Evolutionary conservation across 2,113 vertebrate species (phyloP).

Genomic region (Pundamilia nyererei): DNA sequence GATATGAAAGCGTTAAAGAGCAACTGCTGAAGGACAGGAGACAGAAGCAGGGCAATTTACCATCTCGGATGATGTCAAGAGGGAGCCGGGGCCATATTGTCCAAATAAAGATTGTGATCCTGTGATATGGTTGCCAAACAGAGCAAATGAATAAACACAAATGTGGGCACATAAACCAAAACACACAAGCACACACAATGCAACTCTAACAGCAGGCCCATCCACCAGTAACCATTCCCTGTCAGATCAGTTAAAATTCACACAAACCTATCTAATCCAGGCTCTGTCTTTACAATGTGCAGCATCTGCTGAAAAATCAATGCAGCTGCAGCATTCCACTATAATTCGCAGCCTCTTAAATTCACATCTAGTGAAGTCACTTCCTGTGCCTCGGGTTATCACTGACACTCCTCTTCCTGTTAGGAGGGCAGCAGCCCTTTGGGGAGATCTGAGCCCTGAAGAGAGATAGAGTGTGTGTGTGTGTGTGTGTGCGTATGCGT

Average conservation of each 20-base stretch:
- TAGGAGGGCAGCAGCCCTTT: slow-evolving; percentile 19
- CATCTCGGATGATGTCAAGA: not conserved
- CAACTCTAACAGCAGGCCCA: not conserved
- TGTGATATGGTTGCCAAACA: not conserved
- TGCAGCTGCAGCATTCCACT: slow-evolving; percentile 5
- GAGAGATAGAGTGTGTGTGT: not conserved
- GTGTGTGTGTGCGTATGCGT: not conserved
- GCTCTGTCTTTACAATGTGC: not conserved
- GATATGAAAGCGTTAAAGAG: not conserved
- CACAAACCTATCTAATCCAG: slow-evolving; percentile 1
- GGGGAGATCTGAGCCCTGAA: not conserved
- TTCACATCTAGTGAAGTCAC: slow-evolving; percentile 8
- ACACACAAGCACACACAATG: not conserved
- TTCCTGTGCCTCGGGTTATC: slow-evolving; percentile 49
- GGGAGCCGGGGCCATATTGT: not conserved
- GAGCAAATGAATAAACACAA: not conserved
- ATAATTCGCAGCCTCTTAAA: not conserved
- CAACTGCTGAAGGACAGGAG: not conserved
- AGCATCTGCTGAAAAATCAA: not conserved
- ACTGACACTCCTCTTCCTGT: slow-evolving; percentile 49
- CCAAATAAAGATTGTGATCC: not conserved
- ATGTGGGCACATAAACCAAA: not conserved
- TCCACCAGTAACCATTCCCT: not conserved
- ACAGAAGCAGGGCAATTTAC: not conserved
- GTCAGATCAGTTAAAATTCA: not conserved